Base-by-base conservation (phyloP, 2,888 invertebrate species). In the Drosophila setosimentum region DNA sequence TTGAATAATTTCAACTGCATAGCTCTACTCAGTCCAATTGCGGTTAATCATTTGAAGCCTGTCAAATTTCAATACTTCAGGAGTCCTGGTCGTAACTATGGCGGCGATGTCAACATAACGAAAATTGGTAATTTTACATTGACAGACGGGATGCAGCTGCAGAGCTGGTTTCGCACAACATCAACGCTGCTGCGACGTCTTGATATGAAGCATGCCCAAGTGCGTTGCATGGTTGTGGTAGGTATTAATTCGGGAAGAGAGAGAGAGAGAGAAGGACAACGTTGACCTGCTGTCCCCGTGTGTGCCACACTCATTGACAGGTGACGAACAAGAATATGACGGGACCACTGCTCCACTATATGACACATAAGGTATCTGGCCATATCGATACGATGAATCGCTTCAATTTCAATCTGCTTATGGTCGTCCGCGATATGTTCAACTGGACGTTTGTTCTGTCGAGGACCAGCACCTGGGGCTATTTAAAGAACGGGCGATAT, bases 331-430 rank as follows among this genome's bases (percentile, higher is more conserved):
- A 94, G 57, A 90, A 92, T 48, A 91, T 79, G 80, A 91, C 94
- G 11, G 91, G 92, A 79, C 87, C 92, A 4, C 92, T 95, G 74
- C 92, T 94, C 68, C 91, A 94, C 60, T 96, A 95, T 82, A 91
- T 95, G 50, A 93, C 93, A 24, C 93, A 93, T 53, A 94, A 94
- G 7, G 93, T 93, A 29, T 93, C 94, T 63, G 92, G 93, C 37
- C 94, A 94, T 84, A 93, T 95, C 32, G 95, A 96, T 92, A 94
- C 95, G 0, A 94, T 95, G 93, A 94, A 95, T 91, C 94, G 95
- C 80, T 94, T 95, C 83, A 95, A 96, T 91, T 95, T 94, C 89
- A 95, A 94, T 69, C 93, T 95, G 7, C 91, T 95, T 16, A 89
- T 94, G 73, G 94, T 95, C 87, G 94, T 96, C 67, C 91, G 93